phyloP scores from a whole-genome alignment of 1,140 invertebrate genomes.

The Halotydeus destructor region DNA sequence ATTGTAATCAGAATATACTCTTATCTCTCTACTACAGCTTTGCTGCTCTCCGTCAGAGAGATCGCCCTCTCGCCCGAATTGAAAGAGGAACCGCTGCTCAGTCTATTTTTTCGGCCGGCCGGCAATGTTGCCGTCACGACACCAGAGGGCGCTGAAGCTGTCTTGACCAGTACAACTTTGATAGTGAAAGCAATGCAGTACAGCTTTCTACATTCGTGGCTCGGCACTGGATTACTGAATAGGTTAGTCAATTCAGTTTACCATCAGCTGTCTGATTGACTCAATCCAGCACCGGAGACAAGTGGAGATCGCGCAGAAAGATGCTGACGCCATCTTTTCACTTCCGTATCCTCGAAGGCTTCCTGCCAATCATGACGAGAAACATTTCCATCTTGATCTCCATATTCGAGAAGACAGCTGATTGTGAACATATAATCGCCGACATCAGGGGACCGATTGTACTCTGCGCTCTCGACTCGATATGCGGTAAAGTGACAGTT shows the following conservation, averaged over 20 bases:
- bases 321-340: constrained; percentile 79
- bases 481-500: constrained; percentile 44
- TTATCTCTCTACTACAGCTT: constrained; percentile 16
- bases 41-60: constrained; percentile 15
- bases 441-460: too few species aligned
- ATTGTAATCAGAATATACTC: too few species aligned
- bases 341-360: constrained; percentile 64
- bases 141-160: too few species aligned
- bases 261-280: too few species aligned
- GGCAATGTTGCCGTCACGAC: constrained; percentile 17
- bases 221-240: constrained; percentile 38
- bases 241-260: constrained; percentile 35
- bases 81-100: constrained; percentile 16
- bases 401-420: too few species aligned
- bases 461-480: constrained; percentile 73
- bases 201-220: constrained; percentile 39
- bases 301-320: constrained; percentile 49
- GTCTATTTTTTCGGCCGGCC: constrained; percentile 17
- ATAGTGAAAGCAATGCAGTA: constrained; percentile 44
- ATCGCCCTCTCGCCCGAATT: too few species aligned
- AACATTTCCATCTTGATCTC: too few species aligned
- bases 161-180: constrained; percentile 39
- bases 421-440: too few species aligned
- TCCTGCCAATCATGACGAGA: constrained; percentile 55
- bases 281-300: constrained; percentile 28